Evolutionary conservation across 2,888 invertebrate genomes (phyloP), one percentile per base, ranked within the genome.

Genomic region (Steinernema hermaphroditum): DNA sequence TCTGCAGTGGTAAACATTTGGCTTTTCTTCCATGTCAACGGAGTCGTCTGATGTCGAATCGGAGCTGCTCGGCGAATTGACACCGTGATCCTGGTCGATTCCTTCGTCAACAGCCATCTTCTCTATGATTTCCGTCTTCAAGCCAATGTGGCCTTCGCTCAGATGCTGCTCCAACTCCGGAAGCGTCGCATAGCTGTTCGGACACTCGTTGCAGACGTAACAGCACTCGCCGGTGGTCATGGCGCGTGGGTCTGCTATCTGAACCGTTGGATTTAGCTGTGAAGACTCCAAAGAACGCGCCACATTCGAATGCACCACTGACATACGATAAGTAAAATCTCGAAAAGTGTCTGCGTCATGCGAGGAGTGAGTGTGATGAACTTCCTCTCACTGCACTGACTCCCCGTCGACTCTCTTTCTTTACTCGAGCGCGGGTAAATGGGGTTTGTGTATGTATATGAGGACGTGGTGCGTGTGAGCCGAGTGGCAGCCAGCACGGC

Each of bases 181-280:
- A 68, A 80, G 70, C 22, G 73, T 71, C 37, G 74, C 69, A 70
- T 78, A 80, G 54, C 68, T 76, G 41, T 69, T 50, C 22, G 81
- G 80, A 68, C 81, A 80, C 50, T 80, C 76, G 57, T 76, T 80
- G 75, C 81, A 80, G 44, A 80, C 69, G 71, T 76, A 80, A 49
- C 80, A 82, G 68, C 80, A 79, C 29, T 76, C 77, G 46, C 71
- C 77, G 27, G 77, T 50, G 50, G 50, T 62, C 62, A 62, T 62
- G 32, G 62, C 62, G 62, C 19, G 62, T 29, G 22, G 32, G 19
- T 50, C 24, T 24, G 50, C 19, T n/a, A 24, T 22, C 50, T 50
- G 24, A 50, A 50, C 24, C 22, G 50, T 22, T 12, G 46, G 22
- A 22, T 12, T 22, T n/a, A 46, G 16, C n/a, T 22, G 19, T 22